Base-by-base conservation (phyloP, 2,888 invertebrate species). In the Enoplolaimus lenunculus region DNA sequence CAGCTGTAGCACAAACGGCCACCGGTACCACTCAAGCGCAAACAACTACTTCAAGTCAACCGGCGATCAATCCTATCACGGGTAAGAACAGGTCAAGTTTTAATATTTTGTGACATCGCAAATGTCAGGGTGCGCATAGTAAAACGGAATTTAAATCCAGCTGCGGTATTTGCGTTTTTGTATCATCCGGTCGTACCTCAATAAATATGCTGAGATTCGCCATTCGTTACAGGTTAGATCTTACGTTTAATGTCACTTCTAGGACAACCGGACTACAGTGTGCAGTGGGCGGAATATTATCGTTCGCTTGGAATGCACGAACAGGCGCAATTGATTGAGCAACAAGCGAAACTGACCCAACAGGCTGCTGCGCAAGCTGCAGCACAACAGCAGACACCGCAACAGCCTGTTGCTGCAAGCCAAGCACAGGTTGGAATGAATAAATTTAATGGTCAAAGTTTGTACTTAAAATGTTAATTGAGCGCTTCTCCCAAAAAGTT, bases 271-370 rank as follows among this genome's bases (percentile, higher is more conserved):
- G 97, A 97, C 83, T 97, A 94, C 83, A 93, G 91, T 33, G 88
- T 90, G 72, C 94, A 95, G 78, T 97, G 97, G 97, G 92, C 92
- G 34, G 94, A 94, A 80, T 97, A 97, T 85, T 97, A 97, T 83
- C 86, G 94, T 77, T 91, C 91, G 66, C 85, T 93, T 79, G 93
- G 94, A 2, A 88, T 93, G 86, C 88, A 89, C 81, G 86, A 90
- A 68, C 93, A 97, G 83, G 95, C 95, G 0, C 93, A 93, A 77
- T 88, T 90, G 83, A 90, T 94, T 73, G 91, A 94, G 80, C 90
- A 90, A 78, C 92, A 93, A 81, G 86, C 88, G 67, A 89, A 89
- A 79, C 86, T 87, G 69, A 80, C 80, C 65, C 86, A 87, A 70
- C 35, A 68, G 34, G 29, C 71, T 3, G 67, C 67, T 28, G 67